Percentiles rank a stretch among this genome's conserved stretches.
phyloP scores from a whole-genome alignment of 2,113 vertebrate genomes.

The Oreochromis niloticus region DNA sequence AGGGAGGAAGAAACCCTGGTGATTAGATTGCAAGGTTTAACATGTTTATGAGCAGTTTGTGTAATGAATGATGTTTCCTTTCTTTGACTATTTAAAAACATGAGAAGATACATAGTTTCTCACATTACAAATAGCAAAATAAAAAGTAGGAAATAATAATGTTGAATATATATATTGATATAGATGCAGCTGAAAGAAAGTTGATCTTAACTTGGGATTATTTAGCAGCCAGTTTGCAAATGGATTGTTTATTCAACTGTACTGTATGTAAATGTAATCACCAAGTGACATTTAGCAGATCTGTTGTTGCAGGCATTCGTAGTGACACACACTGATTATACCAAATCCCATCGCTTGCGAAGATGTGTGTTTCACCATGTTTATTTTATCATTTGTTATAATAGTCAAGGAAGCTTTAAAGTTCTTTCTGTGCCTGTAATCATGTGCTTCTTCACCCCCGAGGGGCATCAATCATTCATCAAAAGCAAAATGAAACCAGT shows the following conservation, averaged over 20 bases:
- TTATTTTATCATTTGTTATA: background rate
- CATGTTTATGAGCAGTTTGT: background rate
- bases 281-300: background rate
- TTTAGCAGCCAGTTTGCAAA: background rate
- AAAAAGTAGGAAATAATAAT: background rate
- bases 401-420: background rate
- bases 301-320: background rate
- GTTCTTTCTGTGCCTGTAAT: background rate
- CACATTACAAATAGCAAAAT: background rate
- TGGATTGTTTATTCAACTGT: background rate
- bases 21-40: background rate
- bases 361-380: background rate
- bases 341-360: background rate
- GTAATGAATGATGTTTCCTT: background rate
- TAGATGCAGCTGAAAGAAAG: background rate
- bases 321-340: background rate
- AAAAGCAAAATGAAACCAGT: conserved; percentile 37
- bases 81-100: background rate
- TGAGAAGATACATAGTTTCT: background rate
- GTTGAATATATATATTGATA: background rate
- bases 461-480: conserved; percentile 50
- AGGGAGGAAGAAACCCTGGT: background rate
- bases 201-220: background rate
- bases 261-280: background rate
- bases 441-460: background rate